Evolutionary conservation across 2,888 invertebrate genomes (phyloP).

Genomic region (Cylindroiulus punctatus): DNA sequence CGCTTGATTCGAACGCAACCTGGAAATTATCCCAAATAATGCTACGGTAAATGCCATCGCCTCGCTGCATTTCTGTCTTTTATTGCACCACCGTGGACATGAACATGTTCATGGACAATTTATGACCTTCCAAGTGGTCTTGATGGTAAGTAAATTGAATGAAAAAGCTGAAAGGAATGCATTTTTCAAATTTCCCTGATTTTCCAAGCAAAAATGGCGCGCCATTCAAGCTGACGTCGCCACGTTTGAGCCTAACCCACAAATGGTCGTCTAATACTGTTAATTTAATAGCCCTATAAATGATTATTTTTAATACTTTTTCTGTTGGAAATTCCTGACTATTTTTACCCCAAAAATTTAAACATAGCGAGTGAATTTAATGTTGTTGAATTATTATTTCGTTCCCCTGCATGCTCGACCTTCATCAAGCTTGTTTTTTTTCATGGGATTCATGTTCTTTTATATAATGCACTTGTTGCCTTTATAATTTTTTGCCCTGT

Average conservation of each 20-base stretch:
- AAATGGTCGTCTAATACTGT: not conserved
- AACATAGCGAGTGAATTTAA: not conserved
- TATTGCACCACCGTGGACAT: not conserved
- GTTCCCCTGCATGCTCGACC: not conserved
- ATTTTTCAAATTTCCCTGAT: constrained; percentile 60
- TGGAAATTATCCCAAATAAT: constrained; percentile 37
- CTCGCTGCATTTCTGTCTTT: not conserved
- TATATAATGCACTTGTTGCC: too few species aligned
- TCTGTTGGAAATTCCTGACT: not conserved
- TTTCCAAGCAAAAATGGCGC: constrained; percentile 60
- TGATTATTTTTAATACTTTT: not conserved
- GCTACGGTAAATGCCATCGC: constrained; percentile 28
- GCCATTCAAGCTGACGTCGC: constrained; percentile 59
- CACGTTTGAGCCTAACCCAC: constrained; percentile 27
- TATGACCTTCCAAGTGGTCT: not conserved
- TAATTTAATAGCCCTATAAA: not conserved
- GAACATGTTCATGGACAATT: constrained; percentile 8
- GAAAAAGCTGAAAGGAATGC: constrained; percentile 49
- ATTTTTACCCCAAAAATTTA: not conserved
- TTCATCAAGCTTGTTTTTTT: not conserved
- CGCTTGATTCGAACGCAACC: constrained; percentile 33
- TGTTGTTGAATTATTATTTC: not conserved
- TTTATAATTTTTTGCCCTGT: too few species aligned
- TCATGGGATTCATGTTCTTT: too few species aligned
- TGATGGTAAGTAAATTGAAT: constrained; percentile 30